These are phyloP conservation scores for Dermolepida albohirtum DNA, from an alignment of 2,888 invertebrate genomes.

Conservation along the genomic window DNA sequence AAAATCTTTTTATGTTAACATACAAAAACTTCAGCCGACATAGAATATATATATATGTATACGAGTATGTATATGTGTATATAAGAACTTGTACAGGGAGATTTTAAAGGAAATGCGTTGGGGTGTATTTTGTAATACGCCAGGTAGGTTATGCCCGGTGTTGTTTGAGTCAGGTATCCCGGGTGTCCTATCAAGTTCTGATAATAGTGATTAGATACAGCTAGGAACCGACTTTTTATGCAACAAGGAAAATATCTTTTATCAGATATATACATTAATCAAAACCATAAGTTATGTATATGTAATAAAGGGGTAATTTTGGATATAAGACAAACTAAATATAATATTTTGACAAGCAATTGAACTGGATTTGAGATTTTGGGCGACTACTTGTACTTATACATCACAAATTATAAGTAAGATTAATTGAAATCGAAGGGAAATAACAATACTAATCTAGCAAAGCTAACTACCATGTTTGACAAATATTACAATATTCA, in stretches of 20 bases:
- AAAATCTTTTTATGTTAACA: slow-evolving; percentile 53
- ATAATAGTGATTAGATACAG: slow-evolving; percentile 49
- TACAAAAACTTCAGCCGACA: slow-evolving; percentile 53
- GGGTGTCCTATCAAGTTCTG: slow-evolving; percentile 47
- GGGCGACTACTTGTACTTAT: too few species aligned
- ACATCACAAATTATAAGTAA: too few species aligned
- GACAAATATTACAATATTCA: too few species aligned
- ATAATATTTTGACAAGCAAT: too few species aligned
- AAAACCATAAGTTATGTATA: neutral
- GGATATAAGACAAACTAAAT: neutral
- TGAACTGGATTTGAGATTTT: too few species aligned
- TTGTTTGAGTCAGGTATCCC: slow-evolving; percentile 43
- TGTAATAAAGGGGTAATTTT: neutral
- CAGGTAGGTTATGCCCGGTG: slow-evolving; percentile 51
- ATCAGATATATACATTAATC: neutral
- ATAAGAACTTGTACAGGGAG: slow-evolving; percentile 42
- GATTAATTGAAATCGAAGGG: too few species aligned
- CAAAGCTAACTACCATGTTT: too few species aligned
- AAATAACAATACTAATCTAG: too few species aligned
- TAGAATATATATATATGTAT: slow-evolving; percentile 30
- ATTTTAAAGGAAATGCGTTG: slow-evolving; percentile 50
- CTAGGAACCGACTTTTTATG: slow-evolving; percentile 32
- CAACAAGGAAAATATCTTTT: neutral
- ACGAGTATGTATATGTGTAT: slow-evolving; percentile 15
- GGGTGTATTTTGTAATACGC: slow-evolving; percentile 51